Evolutionary conservation across 1,140 invertebrate genomes (phyloP).

Genomic region (Maniola jurtina): DNA sequence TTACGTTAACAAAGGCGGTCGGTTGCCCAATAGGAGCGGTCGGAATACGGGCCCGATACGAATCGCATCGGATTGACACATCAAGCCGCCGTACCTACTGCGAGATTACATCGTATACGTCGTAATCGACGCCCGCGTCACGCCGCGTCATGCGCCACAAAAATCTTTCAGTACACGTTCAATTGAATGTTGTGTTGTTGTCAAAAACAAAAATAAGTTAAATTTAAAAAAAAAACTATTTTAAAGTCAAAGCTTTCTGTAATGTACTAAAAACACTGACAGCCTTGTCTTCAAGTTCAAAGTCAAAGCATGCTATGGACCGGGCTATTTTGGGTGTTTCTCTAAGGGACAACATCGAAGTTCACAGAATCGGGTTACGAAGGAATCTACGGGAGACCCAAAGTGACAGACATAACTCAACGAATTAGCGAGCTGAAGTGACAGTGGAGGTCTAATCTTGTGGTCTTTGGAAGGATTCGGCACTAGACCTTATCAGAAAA

Average conservation of each 20-base stretch:
- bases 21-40: conserved; percentile 71
- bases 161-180: conserved; percentile 22
- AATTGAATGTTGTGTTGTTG: conserved; percentile 12
- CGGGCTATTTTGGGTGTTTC: too few species aligned
- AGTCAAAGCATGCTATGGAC: too few species aligned
- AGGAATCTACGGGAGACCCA: too few species aligned
- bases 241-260: neutral
- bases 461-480: too few species aligned
- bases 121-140: conserved; percentile 63
- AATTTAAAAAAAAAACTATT: neutral
- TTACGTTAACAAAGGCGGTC: conserved; percentile 70
- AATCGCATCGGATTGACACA: conserved; percentile 73
- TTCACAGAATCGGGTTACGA: too few species aligned
- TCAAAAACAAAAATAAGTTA: neutral
- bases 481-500: too few species aligned
- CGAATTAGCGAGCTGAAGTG: too few species aligned
- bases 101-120: conserved; percentile 61
- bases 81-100: conserved; percentile 50
- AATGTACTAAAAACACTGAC: too few species aligned
- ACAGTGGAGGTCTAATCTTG: too few species aligned
- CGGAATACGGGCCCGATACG: conserved; percentile 46
- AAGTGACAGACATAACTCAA: too few species aligned
- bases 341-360: too few species aligned
- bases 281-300: too few species aligned
- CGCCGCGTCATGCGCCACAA: conserved; percentile 47